These are phyloP conservation scores for Calephelis virginiensis DNA, from an alignment of 1,140 invertebrate genomes.

Conservation along the genomic window DNA sequence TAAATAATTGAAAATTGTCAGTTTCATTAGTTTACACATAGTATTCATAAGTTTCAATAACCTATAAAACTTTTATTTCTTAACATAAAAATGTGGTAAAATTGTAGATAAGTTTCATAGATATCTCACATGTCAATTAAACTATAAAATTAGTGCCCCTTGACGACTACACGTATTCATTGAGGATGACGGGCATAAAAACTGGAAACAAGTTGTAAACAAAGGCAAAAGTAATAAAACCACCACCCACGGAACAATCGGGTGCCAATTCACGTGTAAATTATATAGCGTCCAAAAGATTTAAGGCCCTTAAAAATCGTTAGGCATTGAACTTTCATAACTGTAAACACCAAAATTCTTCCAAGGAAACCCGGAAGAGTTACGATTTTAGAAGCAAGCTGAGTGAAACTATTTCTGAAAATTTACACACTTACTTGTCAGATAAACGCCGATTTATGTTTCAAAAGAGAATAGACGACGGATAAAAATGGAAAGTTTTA, in stretches of 20 bases:
- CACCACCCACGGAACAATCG: slow-evolving; percentile 33
- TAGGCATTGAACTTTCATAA: slow-evolving; percentile 28
- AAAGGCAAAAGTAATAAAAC: slow-evolving; percentile 51
- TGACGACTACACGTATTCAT: slow-evolving; percentile 33
- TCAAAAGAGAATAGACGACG: slow-evolving; percentile 41
- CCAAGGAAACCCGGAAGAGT: slow-evolving; percentile 54
- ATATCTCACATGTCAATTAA: slow-evolving; percentile 25
- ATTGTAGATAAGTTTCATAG: background rate
- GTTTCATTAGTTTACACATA: no score
- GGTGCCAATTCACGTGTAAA: slow-evolving; percentile 26
- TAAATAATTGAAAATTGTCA: no score
- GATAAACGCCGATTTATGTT: slow-evolving; percentile 39
- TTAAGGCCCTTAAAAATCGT: slow-evolving; percentile 22
- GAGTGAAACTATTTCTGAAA: slow-evolving; percentile 59
- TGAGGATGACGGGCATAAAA: slow-evolving; percentile 50
- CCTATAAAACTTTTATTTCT: slow-evolving; percentile 18
- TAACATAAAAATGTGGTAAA: slow-evolving; percentile 8
- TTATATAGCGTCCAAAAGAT: slow-evolving; percentile 11
- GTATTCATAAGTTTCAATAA: background rate
- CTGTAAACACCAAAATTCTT: slow-evolving; percentile 59
- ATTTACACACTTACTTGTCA: slow-evolving; percentile 53
- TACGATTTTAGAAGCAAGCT: slow-evolving; percentile 55
- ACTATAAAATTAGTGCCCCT: slow-evolving; percentile 13
- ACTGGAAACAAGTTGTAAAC: slow-evolving; percentile 69
- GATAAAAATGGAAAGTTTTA: slow-evolving; percentile 66